Evolutionary conservation across 2,113 vertebrate species (phyloP).

Genomic region (Microcebus griseorufus): DNA sequence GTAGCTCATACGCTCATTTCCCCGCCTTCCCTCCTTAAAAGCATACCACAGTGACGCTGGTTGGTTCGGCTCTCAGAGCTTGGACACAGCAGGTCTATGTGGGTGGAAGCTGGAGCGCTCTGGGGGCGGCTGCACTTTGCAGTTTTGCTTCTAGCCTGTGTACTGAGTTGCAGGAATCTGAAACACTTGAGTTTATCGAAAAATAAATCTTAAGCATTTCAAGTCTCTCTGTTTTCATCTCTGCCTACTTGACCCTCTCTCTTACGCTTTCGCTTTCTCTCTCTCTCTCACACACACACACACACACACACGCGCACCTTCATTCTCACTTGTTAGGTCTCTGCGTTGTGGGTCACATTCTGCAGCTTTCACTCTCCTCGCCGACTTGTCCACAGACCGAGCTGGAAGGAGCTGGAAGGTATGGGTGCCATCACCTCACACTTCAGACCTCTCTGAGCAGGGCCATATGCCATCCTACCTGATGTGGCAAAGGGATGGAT

Average conservation of each 20-base stretch:
- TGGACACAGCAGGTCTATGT: neutral
- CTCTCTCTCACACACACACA: too few species aligned
- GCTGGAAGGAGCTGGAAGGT: neutral
- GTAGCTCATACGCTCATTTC: neutral
- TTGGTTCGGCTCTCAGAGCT: neutral
- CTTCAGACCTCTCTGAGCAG: neutral
- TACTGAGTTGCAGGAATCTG: neutral
- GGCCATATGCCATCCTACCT: neutral
- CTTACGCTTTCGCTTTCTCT: too few species aligned
- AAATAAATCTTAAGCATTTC: neutral
- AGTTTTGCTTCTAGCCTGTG: neutral
- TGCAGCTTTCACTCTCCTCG: neutral
- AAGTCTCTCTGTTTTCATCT: neutral
- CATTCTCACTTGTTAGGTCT: neutral
- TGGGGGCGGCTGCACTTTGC: neutral
- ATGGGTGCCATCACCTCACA: neutral
- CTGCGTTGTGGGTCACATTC: neutral
- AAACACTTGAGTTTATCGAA: neutral
- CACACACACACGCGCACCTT: too few species aligned
- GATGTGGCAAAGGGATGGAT: neutral
- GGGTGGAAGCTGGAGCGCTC: neutral
- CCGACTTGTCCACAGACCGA: neutral
- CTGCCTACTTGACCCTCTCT: neutral
- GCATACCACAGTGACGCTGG: accelerated
- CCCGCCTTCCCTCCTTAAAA: neutral